A percentile compares a stretch with the other conserved stretches of the same genome.
phyloP scores from a whole-genome alignment of 2,888 invertebrate genomes.

The Cheilosia grossa region DNA sequence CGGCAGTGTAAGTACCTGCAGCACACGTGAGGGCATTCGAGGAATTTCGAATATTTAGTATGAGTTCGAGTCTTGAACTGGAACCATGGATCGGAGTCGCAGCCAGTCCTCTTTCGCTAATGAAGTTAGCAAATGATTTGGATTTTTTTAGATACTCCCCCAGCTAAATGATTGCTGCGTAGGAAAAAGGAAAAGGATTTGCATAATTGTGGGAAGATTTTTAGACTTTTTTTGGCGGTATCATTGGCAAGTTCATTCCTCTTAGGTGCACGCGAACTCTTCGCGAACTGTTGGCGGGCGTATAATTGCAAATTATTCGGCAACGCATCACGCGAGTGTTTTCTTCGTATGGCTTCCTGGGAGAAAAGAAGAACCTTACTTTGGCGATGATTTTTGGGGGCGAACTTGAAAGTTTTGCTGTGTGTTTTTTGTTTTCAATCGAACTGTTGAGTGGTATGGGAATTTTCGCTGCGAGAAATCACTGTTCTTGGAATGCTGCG shows the following conservation, averaged over 20 bases:
- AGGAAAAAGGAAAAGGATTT: background rate
- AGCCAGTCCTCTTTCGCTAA: background rate
- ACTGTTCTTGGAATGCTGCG: conserved; percentile 35
- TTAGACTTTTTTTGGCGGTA: conserved; percentile 49
- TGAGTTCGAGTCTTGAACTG: too few relatives aligned
- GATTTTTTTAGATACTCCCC: conserved; percentile 42
- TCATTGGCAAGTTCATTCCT: conserved; percentile 20
- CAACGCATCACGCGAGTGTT: conserved; percentile 82
- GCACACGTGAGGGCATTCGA: conserved; percentile 69
- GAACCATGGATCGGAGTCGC: too few relatives aligned
- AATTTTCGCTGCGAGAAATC: conserved; percentile 31
- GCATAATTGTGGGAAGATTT: conserved; percentile 69
- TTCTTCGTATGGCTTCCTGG: conserved; percentile 7
- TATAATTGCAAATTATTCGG: conserved; percentile 77
- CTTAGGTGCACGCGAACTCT: conserved; percentile 59
- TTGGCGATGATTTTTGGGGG: conserved; percentile 56
- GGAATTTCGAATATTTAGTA: conserved; percentile 62
- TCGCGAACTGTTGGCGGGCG: conserved; percentile 71
- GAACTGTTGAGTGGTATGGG: conserved; percentile 42
- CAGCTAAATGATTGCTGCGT: conserved; percentile 25
- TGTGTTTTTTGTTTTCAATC: background rate
- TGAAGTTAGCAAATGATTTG: conserved; percentile 57
- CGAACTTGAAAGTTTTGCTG: conserved; percentile 10
- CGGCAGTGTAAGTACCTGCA: conserved; percentile 70
- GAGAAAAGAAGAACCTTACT: conserved; percentile 27